Conservation (phyloP, 2,888 invertebrate species). For the Phortica okadai region DNA sequence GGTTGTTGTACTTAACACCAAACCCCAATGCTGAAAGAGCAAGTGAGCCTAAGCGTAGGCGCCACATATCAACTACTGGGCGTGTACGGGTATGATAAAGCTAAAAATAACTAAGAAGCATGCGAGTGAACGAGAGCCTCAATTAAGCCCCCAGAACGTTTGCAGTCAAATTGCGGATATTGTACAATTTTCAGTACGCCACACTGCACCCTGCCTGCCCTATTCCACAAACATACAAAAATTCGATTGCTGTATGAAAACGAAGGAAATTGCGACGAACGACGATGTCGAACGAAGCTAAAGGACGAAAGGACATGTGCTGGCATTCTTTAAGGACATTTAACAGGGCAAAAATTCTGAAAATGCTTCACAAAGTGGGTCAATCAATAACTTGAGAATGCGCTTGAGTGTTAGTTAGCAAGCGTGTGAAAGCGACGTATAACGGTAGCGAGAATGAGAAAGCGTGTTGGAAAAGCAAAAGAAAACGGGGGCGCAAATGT, state of each 20-base stretch:
- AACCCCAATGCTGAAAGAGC: no score
- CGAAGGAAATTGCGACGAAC: no score
- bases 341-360: not conserved
- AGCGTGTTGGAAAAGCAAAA: not conserved
- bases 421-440: not conserved
- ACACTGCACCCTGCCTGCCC: no score
- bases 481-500: no score
- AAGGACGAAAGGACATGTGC: slow-evolving; percentile 30
- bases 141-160: no score
- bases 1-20: no score
- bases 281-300: not conserved
- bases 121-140: not conserved
- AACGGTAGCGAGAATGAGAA: not conserved
- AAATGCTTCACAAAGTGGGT: slow-evolving; percentile 17
- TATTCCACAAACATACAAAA: no score
- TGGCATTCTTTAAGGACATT: slow-evolving; percentile 7
- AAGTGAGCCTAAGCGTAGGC: no score
- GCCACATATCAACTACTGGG: not conserved
- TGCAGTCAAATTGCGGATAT: no score
- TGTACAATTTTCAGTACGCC: no score
- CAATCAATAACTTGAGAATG: slow-evolving; percentile 21
- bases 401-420: not conserved
- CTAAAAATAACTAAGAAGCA: not conserved
- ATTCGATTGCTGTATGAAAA: no score
- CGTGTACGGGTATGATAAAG: not conserved